phyloP scores from a whole-genome alignment of 2,888 invertebrate genomes.

The Nudaria mundana region DNA sequence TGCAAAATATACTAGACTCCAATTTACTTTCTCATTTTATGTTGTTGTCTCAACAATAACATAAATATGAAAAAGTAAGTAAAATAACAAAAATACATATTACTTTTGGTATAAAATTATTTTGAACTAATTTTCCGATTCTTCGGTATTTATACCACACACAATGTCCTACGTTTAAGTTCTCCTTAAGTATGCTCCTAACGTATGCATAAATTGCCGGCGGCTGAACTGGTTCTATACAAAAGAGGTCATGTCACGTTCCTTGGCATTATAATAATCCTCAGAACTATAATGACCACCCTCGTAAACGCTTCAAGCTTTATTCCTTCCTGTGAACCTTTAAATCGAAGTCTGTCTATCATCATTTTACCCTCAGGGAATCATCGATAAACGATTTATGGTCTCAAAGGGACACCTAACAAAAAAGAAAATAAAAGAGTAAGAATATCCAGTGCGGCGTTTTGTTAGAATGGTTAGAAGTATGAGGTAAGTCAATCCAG shows the following conservation, averaged over 20 bases:
- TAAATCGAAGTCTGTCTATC: constrained; percentile 17
- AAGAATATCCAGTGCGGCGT: neutral
- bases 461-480: no score
- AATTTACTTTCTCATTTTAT: no score
- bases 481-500: neutral
- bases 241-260: constrained; percentile 5
- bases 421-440: constrained; percentile 5
- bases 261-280: constrained; percentile 8
- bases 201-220: constrained; percentile 2
- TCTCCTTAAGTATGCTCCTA: no score
- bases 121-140: no score
- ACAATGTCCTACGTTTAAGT: no score
- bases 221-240: constrained; percentile 1
- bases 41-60: no score
- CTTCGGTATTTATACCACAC: no score
- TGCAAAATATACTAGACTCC: no score
- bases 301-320: constrained; percentile 7
- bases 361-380: constrained; percentile 13
- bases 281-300: constrained; percentile 9
- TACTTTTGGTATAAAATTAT: no score
- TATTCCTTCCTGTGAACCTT: constrained; percentile 1
- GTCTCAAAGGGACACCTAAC: constrained; percentile 1
- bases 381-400: constrained; percentile 5
- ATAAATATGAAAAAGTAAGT: no score
- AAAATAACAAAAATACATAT: no score